phyloP scores from a whole-genome alignment of 2,797 vertebrate species.

The Anomalospiza imberbis region DNA sequence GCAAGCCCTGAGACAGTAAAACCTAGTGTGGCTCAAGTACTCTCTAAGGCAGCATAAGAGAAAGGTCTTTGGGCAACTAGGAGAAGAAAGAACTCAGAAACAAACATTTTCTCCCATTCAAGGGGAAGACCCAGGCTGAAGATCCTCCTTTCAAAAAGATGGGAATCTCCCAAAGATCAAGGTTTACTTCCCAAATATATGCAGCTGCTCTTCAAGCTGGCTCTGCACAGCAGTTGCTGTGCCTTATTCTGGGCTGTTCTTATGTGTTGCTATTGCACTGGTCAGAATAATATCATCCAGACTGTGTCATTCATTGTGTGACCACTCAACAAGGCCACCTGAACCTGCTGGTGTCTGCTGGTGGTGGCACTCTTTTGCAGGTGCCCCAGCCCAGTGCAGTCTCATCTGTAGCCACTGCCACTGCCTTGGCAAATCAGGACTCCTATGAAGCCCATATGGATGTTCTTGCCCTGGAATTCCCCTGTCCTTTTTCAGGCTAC shows the following conservation, averaged over 20 bases:
- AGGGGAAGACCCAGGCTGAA: neutral
- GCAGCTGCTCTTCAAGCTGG: neutral
- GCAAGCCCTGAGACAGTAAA: neutral
- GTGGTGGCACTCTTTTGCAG: neutral
- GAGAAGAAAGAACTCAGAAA: neutral
- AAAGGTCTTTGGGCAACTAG: neutral
- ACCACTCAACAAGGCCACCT: neutral
- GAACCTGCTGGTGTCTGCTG: neutral
- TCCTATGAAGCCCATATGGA: fast-evolving
- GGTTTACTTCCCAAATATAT: neutral
- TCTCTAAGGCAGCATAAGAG: neutral
- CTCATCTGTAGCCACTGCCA: neutral
- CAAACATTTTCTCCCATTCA: neutral
- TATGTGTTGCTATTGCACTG: neutral
- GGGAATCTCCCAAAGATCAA: neutral
- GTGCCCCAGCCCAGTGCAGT: fast-evolving
- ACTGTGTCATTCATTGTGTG: neutral
- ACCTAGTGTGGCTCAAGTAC: neutral
- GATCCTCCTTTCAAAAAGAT: neutral
- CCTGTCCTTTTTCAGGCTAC: neutral
- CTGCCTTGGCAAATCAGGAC: neutral
- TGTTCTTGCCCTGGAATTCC: neutral
- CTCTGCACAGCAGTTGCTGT: neutral
- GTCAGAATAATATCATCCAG: neutral
- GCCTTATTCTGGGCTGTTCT: neutral